Percentiles rank a stretch among this genome's conserved stretches.
phyloP scores from a whole-genome alignment of 2,888 invertebrate species.

The Philonicus albiceps region DNA sequence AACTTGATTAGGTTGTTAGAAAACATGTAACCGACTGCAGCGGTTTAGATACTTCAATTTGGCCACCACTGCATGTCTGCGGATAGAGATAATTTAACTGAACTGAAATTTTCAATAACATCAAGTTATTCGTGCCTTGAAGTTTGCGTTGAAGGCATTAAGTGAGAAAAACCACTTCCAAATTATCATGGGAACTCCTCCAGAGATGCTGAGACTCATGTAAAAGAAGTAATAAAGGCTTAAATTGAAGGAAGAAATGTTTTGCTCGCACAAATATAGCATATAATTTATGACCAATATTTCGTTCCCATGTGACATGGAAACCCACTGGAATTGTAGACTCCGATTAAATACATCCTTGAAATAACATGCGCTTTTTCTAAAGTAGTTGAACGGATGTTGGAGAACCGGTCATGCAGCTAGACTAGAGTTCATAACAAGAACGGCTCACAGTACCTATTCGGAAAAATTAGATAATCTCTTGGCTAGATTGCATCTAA shows the following conservation, averaged over 20 bases:
- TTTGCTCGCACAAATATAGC: constrained; percentile 27
- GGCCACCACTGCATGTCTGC: constrained; percentile 62
- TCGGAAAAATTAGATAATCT: constrained; percentile 60
- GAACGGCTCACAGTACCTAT: constrained; percentile 62
- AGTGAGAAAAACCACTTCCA: constrained; percentile 61
- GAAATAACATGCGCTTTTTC: constrained; percentile 55
- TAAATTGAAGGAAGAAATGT: constrained; percentile 10
- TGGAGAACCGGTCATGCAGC: constrained; percentile 64
- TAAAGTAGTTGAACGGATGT: constrained; percentile 62
- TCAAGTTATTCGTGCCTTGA: constrained; percentile 54
- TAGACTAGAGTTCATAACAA: constrained; percentile 50
- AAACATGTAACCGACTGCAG: constrained; percentile 64
- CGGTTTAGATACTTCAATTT: constrained; percentile 63
- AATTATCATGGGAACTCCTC: constrained; percentile 62
- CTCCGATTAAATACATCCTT: constrained; percentile 66
- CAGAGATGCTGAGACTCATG: constrained; percentile 59
- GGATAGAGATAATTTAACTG: neutral
- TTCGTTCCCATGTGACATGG: constrained; percentile 51
- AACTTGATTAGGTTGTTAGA: constrained; percentile 57
- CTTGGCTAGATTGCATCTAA: constrained; percentile 59
- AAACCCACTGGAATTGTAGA: constrained; percentile 65
- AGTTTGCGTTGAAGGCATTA: constrained; percentile 59
- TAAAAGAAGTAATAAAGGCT: neutral
- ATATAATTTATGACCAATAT: neutral
- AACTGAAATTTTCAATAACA: neutral